Base-by-base conservation (phyloP, 2,797 vertebrate species). In the Vipera ursinii region DNA sequence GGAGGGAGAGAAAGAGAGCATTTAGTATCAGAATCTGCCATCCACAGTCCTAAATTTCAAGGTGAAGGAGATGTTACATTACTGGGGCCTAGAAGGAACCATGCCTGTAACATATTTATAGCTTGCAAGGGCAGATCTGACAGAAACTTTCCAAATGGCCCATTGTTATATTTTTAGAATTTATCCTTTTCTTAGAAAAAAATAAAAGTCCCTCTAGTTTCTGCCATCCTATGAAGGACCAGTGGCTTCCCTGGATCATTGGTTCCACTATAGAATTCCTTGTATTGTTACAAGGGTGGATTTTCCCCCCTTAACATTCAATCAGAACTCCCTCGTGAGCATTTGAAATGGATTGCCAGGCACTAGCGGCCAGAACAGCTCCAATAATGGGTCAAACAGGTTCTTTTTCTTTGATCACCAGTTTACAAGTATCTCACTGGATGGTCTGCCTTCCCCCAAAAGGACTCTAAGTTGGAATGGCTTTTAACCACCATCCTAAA, bases 1-100 rank as follows among this genome's bases (percentile, higher is more conserved):
- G 38, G n/a, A 6, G 6, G 7, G 22, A 0, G 28, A 1, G 26
- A 8, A 6, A 12, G 28, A 1, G 6, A 6, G 15, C 8, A 6
- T 78, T 32, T 55, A 38, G 22, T 78, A 22, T n/a, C 32, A 73
- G 8, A 28, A 57, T 51, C 38, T n/a, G 44, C 53, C 14, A 38
- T 48, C 7, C 24, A 44, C 24, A 5, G 2, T 26, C 15, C 48
- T 53, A 48, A 38, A 59, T 38, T 20, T 56, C 63, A 55, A 56
- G 22, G 7, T 24, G n/a, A 59, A 56, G n/a, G 3, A 20, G 15
- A 17, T 59, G 10, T 56, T 9, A 61, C 38, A 32, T 69, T 69
- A 20, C 9, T 55, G 51, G 63, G n/a, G 13, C 28, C 28, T 15
- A 15, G 53, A 87, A 56, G 28, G 1, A 6, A 55, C 63, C n/a